Base-by-base conservation (phyloP, 2,888 invertebrate genomes). In the Parnassius apollo region DNA sequence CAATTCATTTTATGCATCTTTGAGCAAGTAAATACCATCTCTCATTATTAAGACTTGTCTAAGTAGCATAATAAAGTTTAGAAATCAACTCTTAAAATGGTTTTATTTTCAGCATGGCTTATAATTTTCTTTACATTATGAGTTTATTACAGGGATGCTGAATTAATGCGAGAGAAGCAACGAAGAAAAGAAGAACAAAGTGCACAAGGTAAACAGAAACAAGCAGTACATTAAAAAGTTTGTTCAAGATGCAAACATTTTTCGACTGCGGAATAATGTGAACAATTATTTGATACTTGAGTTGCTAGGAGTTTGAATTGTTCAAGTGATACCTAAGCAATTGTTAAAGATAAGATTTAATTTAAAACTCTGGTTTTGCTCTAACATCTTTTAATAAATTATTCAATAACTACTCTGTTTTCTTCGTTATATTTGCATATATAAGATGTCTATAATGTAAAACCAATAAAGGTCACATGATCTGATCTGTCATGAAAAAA, bases 81-180 rank as follows among this genome's bases (percentile, higher is more conserved):
- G 25, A 25, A 25, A 25, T 25, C 4, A 25, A 25, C 25, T 25
- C 25, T 25, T 7, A 25, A 2, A 25, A 25, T 7, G 3, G 25
- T 25, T 25, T 25, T 7, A 3, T 25, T 25, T 2, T 25, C 25
- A 25, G 4, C 4, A 25, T 25, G 25, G 25, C 25, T 25, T 25
- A 4, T 25, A 25, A 52, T 25, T 25, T 35, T 35, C 11, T 10
- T 9, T 57, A 48, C 9, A n/a, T 8, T 60, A 63, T 3, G 1
- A n/a, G 9, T n/a, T 18, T 10, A 54, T 90, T 91, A 56, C 78
- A 96, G 97, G 78, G 97, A 97, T 93, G 97, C 97, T 25, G 96
- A 97, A 79, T 73, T 96, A 77, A 97, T 97, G 96, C 92, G 97
- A 78, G 96, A 97, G 80, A 97, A 97, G 82, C 97, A 97, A 90